A percentile compares a stretch with the other conserved stretches of the same genome.
phyloP scores from a whole-genome alignment of 2,797 vertebrate species.

The Liasis olivaceus region DNA sequence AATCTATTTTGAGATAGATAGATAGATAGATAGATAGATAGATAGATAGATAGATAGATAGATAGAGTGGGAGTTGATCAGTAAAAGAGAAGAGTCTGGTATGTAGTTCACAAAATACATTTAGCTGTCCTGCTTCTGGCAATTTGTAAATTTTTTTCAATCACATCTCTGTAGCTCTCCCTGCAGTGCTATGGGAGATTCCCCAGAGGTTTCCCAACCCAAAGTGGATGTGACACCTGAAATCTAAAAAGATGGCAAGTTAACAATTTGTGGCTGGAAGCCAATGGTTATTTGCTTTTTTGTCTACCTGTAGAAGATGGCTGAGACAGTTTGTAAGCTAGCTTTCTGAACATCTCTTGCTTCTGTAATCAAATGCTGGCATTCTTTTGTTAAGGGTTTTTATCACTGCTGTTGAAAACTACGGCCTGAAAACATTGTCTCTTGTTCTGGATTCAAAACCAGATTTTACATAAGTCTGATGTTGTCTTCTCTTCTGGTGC shows the following conservation, averaged over 20 bases:
- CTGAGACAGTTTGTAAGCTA: background rate
- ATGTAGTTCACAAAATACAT: background rate
- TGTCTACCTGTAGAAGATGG: background rate
- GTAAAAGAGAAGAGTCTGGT: background rate
- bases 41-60: too few species aligned
- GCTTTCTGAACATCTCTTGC: background rate
- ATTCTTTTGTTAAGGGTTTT: background rate
- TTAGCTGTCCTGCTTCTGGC: background rate
- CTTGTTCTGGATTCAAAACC: background rate
- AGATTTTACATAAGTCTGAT: background rate
- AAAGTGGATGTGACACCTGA: background rate
- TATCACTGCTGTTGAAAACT: background rate
- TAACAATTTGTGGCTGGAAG: slow-evolving; percentile 3
- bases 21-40: too few species aligned
- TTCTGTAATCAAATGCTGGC: background rate
- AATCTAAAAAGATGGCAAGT: background rate
- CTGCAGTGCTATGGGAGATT: background rate
- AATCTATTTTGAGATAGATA: background rate
- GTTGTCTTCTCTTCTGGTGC: background rate
- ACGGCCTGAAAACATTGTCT: background rate
- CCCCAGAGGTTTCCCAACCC: slow-evolving; percentile 17
- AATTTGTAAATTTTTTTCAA: slow-evolving; percentile 1
- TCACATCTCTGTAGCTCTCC: background rate
- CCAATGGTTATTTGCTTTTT: slow-evolving; percentile 12
- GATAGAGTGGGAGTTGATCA: background rate